Evolutionary conservation across 2,113 vertebrate species (phyloP), one percentile per base, ranked within the genome.

Genomic region (Thalassarche chlororhynchos): DNA sequence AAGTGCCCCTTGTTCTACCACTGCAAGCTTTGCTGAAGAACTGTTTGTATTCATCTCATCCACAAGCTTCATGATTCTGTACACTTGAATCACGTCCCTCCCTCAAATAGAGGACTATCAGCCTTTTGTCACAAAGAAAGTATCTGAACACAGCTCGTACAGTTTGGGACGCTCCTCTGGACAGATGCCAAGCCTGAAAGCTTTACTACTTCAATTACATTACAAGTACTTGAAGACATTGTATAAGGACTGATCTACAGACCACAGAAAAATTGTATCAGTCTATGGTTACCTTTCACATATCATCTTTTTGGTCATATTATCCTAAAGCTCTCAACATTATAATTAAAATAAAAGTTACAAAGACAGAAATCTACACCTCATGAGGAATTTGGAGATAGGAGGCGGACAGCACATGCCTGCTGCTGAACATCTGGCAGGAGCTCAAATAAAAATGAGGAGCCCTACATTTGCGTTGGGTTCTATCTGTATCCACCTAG

Each of bases 381-480:
- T 52, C 40, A 44, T 3, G 13, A 91, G 21, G 34, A 64, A 78
- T 68, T 26, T 75, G 64, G 42, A 55, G 38, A 36, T 1, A 51
- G 40, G 49, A 58, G n/a, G 34, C 4, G 5, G n/a, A 17, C 15
- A 51, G 57, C 55, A 66, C 4, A 1, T 1, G 5, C 29, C 19
- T 36, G 24, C 17, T 54, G 58, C 19, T 17, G 3, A 77, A 76
- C 28, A 68, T 25, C 29, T 38, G 14, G 20, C 21, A 90, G 29
- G 8, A 40, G 58, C 32, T 64, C 76, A 79, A 76, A 31, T 4
- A 26, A 70, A 87, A 70, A 80, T 3, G 19, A 38, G 18, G 19
- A 87, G 55, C 28, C 18, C 68, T n/a, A 21, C 19, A 76, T 4
- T 8, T 64, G 25, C 1, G 0, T 0, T 72, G 40, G 16, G 9